Evolutionary conservation across 2,888 invertebrate genomes (phyloP), one percentile per base, ranked within the genome.

Genomic region (Notocelia uddmanniana): DNA sequence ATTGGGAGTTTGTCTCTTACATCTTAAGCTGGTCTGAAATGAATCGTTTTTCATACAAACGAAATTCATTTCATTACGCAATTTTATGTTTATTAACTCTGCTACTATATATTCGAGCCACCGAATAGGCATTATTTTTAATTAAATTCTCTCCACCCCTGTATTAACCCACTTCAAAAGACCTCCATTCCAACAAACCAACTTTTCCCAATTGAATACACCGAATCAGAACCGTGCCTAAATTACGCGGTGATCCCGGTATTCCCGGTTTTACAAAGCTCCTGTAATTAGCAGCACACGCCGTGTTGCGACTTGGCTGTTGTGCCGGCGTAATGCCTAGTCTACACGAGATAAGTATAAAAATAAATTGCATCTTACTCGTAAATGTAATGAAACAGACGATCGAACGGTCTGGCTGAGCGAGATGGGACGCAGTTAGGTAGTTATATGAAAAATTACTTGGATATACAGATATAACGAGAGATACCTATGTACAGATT

Each of bases 211-310:
- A 52, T 50, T 50, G 50, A 67, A 59, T 23, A 59, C 69, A 8
- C 45, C n/a, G 60, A 62, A 64, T 31, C 58, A 37, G 62, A 57
- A n/a, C 64, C 37, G 26, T 41, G 58, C 37, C 58, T 37, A 41
- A 70, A 70, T 59, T 70, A 59, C 58, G 64, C 58, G 64, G 58
- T 70, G 63, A 69, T 70, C 52, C 58, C 50, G 26, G 83, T 60
- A 79, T 82, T 70, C 52, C 58, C 41, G 41, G 83, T 60, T 80
- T 82, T 78, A 81, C 79, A 84, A 82, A 84, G 83, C 79, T 66
- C 74, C 74, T 74, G 81, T 86, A 87, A 88, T 87, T 87, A 87
- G 84, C n/a, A 78, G 15, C 48, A 69, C 31, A 60, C 52, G 13
- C 19, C 50, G 57, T 34, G 45, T 23, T 69, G 48, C 58, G 34